These are phyloP conservation scores for Drosophila parabipectinata DNA, from an alignment of 1,140 invertebrate species.

Conservation along the genomic window DNA sequence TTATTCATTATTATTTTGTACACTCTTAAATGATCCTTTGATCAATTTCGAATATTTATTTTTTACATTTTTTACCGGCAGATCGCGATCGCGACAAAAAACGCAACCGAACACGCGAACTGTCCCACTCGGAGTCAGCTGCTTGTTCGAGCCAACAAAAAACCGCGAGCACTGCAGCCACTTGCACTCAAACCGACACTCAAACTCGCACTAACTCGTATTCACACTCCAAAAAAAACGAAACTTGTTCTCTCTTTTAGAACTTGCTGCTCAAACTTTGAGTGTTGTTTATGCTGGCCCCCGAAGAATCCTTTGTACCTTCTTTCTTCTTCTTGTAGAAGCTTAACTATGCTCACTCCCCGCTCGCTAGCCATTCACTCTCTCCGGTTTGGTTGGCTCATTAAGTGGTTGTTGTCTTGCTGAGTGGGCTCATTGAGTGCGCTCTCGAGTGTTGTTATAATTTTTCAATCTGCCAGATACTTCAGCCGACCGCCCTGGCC, in stretches of 20 bases:
- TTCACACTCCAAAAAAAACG: constrained; percentile 49
- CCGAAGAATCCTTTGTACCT: constrained; percentile 25
- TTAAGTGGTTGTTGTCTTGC: constrained; percentile 61
- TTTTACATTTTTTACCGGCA: constrained; percentile 46
- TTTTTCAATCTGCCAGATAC: constrained; percentile 70
- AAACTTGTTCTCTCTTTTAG: constrained; percentile 69
- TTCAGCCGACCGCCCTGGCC: constrained; percentile 11
- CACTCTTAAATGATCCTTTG: background rate
- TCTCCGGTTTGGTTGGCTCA: constrained; percentile 24
- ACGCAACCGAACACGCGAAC: constrained; percentile 75
- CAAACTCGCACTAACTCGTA: constrained; percentile 12
- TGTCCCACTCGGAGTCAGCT: constrained; percentile 27
- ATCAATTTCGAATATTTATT: constrained; percentile 6
- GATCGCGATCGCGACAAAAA: constrained; percentile 50
- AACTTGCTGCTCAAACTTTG: constrained; percentile 63
- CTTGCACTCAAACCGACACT: constrained; percentile 59
- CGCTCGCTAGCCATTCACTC: background rate
- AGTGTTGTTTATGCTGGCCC: constrained; percentile 48
- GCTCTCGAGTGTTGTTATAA: constrained; percentile 71
- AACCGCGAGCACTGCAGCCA: constrained; percentile 57
- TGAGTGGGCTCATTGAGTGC: constrained; percentile 68
- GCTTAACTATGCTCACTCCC: constrained; percentile 6
- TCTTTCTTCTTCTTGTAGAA: constrained; percentile 9
- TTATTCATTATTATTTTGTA: background rate
- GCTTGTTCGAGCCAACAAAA: constrained; percentile 67